Base-by-base conservation (phyloP, 2,888 invertebrate genomes). In the Mystacides longicornis region DNA sequence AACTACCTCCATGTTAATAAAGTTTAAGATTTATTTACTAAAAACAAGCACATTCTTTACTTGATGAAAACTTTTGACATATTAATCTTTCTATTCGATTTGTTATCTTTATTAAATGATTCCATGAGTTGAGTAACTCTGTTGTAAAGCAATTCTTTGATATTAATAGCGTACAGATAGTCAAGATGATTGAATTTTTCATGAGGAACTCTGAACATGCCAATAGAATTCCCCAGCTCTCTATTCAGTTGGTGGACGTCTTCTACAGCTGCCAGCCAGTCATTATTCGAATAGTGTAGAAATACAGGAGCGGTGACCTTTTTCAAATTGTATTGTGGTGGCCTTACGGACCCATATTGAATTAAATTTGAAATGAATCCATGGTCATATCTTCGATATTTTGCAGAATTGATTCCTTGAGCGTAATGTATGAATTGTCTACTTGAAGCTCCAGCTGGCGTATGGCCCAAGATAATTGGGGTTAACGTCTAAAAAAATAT, bases 181-280 rank as follows among this genome's bases (percentile, higher is more conserved):
- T 87, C 87, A 62, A 85, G 68, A 65, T 87, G 86, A 64, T 80
- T 82, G 60, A 82, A 86, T 45, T 72, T 67, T 21, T 70, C 66
- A 58, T 77, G 68, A 0, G 75, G 67, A 2, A 85, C 71, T 49
- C 73, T 67, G 65, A 77, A 73, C 52, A 69, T 72, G 0, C 72
- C 73, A 1, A 72, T 65, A 0, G 78, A 70, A 60, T 81, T 81
- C 0, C 77, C 75, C n/a, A 86, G 65, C 49, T 72, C 64, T 0
- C 63, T 64, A 33, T 71, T 67, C 56, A 78, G 61, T 49, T 68
- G 70, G 3, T 72, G 62, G 0, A 84, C 80, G 61, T 85, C 83
- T 21, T 49, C 37, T 0, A 67, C 66, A 56, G 73, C 69, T 0
- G 83, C 71, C 2, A 88, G 63, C 68, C 72, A 74, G 65, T 84